phyloP scores from a whole-genome alignment of 2,888 invertebrate genomes.

The Crematogaster levior region DNA sequence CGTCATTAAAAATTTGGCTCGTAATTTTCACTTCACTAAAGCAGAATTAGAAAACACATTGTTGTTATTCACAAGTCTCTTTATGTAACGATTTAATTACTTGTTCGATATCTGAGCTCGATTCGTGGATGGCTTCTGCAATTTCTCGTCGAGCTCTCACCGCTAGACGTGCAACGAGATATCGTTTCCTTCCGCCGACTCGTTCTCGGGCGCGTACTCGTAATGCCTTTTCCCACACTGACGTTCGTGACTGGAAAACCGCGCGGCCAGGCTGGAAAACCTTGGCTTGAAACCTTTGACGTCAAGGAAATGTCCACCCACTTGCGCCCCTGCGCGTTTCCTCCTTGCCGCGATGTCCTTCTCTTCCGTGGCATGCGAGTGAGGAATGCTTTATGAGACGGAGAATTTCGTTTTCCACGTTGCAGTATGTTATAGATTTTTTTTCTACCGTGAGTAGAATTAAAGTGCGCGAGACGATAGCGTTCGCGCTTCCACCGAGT shows the following conservation, averaged over 20 bases:
- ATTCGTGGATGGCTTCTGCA: constrained; percentile 18
- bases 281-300: constrained; percentile 60
- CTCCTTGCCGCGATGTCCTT: constrained; percentile 27
- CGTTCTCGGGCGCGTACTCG: constrained; percentile 19
- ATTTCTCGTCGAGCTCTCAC: constrained; percentile 37
- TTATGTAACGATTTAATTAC: constrained; percentile 36
- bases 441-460: constrained; percentile 59
- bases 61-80: not conserved
- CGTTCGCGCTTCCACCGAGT: not conserved
- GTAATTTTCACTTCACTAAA: not conserved
- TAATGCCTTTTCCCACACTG: constrained; percentile 53
- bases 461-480: constrained; percentile 3
- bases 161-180: constrained; percentile 44
- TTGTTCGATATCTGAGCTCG: constrained; percentile 15
- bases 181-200: constrained; percentile 45
- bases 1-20: not conserved
- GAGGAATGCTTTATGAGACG: constrained; percentile 62
- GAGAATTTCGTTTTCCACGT: constrained; percentile 54
- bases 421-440: constrained; percentile 54
- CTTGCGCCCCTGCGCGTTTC: constrained; percentile 56
- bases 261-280: constrained; percentile 39
- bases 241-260: constrained; percentile 70
- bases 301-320: constrained; percentile 59
- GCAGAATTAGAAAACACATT: not conserved
- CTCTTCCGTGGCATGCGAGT: constrained; percentile 16